phyloP scores from a whole-genome alignment of 2,888 invertebrate species.

The Dione juno region DNA sequence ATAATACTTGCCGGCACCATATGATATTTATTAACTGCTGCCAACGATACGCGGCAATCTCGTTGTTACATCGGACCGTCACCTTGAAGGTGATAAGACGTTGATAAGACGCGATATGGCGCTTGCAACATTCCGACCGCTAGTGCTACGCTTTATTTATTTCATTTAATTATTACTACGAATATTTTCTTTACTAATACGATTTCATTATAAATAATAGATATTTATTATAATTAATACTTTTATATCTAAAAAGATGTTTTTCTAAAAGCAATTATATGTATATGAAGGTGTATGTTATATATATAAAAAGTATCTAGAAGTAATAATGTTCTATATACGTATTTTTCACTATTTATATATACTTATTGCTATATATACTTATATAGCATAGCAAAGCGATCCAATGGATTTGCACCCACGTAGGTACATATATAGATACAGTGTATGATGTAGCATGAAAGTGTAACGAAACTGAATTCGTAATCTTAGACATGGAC shows the following conservation, averaged over 20 bases:
- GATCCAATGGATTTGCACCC: too few relatives aligned
- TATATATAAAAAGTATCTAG: too few relatives aligned
- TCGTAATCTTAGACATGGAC: constrained; percentile 47
- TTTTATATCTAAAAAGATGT: background rate
- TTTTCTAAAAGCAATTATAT: background rate
- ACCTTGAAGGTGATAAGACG: constrained; percentile 79
- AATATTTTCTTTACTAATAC: background rate
- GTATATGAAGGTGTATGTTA: background rate
- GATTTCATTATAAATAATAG: background rate
- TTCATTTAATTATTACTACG: constrained; percentile 36
- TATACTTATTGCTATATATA: too few relatives aligned
- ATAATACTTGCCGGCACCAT: too few relatives aligned
- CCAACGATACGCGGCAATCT: constrained; percentile 69
- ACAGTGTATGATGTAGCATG: constrained; percentile 31
- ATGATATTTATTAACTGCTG: constrained; percentile 52
- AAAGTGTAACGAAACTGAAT: constrained; percentile 44
- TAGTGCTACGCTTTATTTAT: constrained; percentile 44
- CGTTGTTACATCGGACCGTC: constrained; percentile 71
- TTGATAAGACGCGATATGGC: constrained; percentile 64
- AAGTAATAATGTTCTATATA: too few relatives aligned
- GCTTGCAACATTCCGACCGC: constrained; percentile 50
- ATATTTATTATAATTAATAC: background rate
- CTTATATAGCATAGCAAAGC: too few relatives aligned
- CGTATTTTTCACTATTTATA: too few relatives aligned
- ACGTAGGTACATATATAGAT: too few relatives aligned